Conservation (phyloP, 2,113 vertebrate genomes). For the Lagopus leucura region DNA sequence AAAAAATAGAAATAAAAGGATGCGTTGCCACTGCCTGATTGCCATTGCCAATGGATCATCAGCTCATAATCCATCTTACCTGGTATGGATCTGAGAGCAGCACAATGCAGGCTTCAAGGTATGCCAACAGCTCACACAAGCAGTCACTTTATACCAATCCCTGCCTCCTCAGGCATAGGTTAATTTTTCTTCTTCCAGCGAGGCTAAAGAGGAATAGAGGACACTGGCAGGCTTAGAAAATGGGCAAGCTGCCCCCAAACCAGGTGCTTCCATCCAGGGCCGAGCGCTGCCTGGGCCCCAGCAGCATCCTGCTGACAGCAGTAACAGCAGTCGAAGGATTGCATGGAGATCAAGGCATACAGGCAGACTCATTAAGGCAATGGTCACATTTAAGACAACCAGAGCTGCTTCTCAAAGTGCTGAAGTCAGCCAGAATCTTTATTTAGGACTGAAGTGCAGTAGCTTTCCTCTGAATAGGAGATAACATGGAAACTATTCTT, state of each 20-base stretch:
- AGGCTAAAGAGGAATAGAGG: neutral
- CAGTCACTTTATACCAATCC: fast-evolving
- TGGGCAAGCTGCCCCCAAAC: neutral
- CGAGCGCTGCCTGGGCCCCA: neutral
- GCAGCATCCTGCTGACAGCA: neutral
- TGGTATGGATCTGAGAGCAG: neutral
- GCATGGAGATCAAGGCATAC: neutral
- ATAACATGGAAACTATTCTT: constrained; percentile 58
- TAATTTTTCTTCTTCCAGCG: neutral
- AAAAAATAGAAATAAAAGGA: neutral
- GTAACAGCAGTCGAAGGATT: neutral
- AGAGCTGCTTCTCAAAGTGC: neutral
- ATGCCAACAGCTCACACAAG: neutral
- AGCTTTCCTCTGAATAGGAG: neutral
- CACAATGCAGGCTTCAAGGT: neutral
- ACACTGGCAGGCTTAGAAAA: neutral
- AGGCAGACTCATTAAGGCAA: neutral
- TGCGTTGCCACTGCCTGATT: neutral
- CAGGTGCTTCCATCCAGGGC: too few species aligned
- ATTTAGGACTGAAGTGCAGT: constrained; percentile 24
- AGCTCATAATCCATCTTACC: neutral
- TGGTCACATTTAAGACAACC: neutral
- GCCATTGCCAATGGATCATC: too few species aligned
- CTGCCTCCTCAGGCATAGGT: neutral
- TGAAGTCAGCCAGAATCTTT: constrained; percentile 16